phyloP scores from a whole-genome alignment of 2,888 invertebrate genomes.

The Prenolepis imparis region DNA sequence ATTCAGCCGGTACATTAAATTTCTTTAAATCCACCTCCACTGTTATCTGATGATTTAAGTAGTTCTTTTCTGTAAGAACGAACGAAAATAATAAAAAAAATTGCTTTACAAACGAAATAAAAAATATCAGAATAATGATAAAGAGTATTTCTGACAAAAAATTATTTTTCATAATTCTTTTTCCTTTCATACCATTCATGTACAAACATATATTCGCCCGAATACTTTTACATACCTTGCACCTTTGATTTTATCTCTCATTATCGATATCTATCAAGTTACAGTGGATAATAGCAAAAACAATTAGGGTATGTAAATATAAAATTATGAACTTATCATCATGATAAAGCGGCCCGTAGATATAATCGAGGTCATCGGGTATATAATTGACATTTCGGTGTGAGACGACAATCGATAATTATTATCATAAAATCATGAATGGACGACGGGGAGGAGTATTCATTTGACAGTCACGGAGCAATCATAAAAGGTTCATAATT shows the following conservation, averaged over 20 bases:
- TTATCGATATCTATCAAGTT: background rate
- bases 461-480: background rate
- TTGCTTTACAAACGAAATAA: background rate
- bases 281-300: background rate
- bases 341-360: background rate
- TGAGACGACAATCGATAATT: background rate
- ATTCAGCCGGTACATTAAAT: constrained; percentile 91
- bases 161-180: background rate
- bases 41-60: constrained; percentile 89
- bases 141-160: background rate
- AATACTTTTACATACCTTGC: background rate
- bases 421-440: background rate
- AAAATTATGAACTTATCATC: constrained; percentile 8
- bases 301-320: background rate
- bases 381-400: background rate
- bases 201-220: background rate
- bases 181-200: background rate
- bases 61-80: constrained; percentile 86
- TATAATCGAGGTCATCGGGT: background rate
- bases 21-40: constrained; percentile 91
- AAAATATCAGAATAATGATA: background rate
- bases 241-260: background rate
- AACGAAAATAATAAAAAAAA: constrained; percentile 12
- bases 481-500: constrained; percentile 18
- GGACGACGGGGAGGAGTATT: background rate